Conservation (phyloP, 2,113 vertebrate genomes). For the Cariama cristata region DNA sequence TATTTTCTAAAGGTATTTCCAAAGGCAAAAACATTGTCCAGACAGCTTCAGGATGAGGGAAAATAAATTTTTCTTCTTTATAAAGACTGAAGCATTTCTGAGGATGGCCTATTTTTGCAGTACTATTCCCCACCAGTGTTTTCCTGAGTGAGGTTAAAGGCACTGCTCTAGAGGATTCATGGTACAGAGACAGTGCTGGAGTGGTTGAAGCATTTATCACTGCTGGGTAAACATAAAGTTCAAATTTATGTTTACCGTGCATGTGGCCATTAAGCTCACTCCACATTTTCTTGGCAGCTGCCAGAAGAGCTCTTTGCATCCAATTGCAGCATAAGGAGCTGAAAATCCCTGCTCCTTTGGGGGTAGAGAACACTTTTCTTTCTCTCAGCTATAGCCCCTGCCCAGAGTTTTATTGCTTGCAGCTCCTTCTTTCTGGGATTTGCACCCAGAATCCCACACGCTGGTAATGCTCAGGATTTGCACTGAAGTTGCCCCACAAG, state of each 20-base stretch:
- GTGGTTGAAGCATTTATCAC: background rate
- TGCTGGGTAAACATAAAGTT: background rate
- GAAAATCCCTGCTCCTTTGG: background rate
- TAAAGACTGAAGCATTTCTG: background rate
- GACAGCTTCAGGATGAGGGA: background rate
- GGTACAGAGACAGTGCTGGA: background rate
- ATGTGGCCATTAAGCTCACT: background rate
- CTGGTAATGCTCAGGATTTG: background rate
- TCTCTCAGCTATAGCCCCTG: background rate
- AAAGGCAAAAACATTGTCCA: background rate
- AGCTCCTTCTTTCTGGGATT: background rate
- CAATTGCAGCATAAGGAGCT: accelerated
- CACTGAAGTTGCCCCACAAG: background rate
- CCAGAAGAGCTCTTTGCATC: background rate
- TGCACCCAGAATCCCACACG: background rate
- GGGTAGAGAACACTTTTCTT: background rate
- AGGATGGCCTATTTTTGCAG: background rate
- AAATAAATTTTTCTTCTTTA: background rate
- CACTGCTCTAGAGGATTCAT: background rate
- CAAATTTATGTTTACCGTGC: background rate
- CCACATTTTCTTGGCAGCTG: background rate
- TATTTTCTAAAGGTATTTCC: background rate
- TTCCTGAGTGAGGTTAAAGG: background rate
- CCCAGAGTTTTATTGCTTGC: background rate
- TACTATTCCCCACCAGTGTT: background rate